These are phyloP conservation scores for Tragelaphus buxtoni DNA, from an alignment of 2,113 vertebrate genomes.

Conservation along the genomic window DNA sequence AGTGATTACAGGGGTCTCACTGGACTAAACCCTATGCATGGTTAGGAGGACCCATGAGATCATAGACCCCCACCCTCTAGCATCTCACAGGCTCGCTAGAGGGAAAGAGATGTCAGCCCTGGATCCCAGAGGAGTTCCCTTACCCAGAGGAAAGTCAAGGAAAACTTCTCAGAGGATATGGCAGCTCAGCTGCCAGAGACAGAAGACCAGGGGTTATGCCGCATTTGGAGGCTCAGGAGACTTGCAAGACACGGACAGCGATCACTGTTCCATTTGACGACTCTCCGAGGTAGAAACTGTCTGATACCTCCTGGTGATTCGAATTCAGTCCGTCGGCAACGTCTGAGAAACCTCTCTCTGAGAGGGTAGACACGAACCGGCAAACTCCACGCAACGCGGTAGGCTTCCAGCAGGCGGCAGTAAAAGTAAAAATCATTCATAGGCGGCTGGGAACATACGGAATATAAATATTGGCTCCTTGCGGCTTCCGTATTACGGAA, in stretches of 20 bases:
- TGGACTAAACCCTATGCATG: not conserved
- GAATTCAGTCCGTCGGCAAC: not conserved
- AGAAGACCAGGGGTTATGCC: not conserved
- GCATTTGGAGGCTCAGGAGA: not conserved
- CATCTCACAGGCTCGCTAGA: not conserved
- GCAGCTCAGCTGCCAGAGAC: not conserved
- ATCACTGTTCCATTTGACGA: not conserved
- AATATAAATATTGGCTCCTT: not conserved
- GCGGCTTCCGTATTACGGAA: not conserved
- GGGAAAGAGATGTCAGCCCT: not conserved
- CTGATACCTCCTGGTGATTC: not conserved
- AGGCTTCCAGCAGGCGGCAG: not conserved
- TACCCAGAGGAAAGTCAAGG: not conserved
- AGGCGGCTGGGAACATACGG: fast-evolving
- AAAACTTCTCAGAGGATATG: not conserved
- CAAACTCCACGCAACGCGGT: not conserved
- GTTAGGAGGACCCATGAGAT: not conserved
- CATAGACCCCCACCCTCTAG: not conserved
- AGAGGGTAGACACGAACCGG: not conserved
- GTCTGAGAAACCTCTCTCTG: not conserved
- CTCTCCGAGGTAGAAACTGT: not conserved
- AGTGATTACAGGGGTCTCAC: not conserved
- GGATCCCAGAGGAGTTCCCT: not conserved
- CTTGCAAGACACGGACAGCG: not conserved
- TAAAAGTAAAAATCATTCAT: not conserved